Conservation (phyloP, 2,113 vertebrate species). For the Pelvicachromis taeniatus region DNA sequence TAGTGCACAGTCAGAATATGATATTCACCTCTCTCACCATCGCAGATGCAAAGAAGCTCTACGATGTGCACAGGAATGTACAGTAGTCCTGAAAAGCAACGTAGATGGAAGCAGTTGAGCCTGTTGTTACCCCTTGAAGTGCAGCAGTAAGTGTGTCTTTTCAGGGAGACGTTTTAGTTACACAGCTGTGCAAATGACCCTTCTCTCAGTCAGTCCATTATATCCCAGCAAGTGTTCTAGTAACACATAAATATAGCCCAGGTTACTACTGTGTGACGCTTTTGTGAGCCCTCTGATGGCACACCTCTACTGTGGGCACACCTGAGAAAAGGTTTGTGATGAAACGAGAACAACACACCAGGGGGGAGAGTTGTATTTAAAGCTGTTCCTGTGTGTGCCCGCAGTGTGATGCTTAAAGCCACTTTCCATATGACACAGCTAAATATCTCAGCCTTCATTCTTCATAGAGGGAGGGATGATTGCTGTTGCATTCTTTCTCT, state of each 20-base stretch:
- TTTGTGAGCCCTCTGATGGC: neutral
- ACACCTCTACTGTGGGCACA: neutral
- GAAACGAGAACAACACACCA: neutral
- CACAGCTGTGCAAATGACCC: conserved; percentile 43
- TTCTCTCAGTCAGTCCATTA: neutral
- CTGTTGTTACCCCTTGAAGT: neutral
- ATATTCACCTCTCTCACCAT: neutral
- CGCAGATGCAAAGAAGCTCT: neutral
- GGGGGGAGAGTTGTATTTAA: too few relatives aligned
- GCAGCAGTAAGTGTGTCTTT: neutral
- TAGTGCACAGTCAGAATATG: neutral
- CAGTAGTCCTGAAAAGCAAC: neutral
- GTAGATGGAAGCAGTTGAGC: neutral
- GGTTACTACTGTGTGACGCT: neutral
- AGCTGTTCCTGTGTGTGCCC: neutral
- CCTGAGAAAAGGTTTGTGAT: neutral
- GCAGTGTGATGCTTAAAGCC: neutral
- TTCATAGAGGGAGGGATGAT: neutral
- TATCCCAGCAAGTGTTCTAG: neutral
- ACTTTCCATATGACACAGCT: neutral
- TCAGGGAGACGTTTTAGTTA: conserved; percentile 12
- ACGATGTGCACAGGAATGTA: neutral
- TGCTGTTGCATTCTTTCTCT: neutral
- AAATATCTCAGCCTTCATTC: neutral
- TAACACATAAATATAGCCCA: neutral